These are phyloP conservation scores for Clivina fossor DNA, from an alignment of 2,888 invertebrate species.

Conservation along the genomic window DNA sequence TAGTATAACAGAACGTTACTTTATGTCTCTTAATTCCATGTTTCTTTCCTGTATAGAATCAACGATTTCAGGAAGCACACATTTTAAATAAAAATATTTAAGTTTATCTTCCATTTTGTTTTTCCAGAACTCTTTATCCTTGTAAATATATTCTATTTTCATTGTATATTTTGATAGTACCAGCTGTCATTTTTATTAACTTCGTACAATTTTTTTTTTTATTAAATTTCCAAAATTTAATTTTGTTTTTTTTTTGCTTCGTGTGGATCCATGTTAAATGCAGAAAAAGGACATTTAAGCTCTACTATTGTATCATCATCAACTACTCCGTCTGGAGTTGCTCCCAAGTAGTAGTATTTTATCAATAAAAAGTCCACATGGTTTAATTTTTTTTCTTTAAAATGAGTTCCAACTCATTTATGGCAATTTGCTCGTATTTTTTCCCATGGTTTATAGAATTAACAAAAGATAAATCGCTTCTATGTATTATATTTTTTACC, in stretches of 20 bases:
- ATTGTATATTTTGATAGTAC: conserved; percentile 7
- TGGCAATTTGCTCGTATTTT: conserved; percentile 3
- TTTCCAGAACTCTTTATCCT: no score
- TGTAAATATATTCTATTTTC: no score
- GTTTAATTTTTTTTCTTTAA: conserved; percentile 16
- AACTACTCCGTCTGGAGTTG: conserved; percentile 26
- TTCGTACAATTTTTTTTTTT: neutral
- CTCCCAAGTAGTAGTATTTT: conserved; percentile 15
- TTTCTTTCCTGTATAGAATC: no score
- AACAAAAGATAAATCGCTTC: neutral
- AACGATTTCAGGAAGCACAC: no score
- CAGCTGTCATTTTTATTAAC: neutral
- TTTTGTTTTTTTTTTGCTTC: conserved; percentile 9
- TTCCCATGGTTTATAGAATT: conserved; percentile 10
- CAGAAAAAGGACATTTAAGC: conserved; percentile 21
- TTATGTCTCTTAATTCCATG: no score
- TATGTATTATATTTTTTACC: conserved; percentile 2
- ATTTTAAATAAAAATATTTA: no score
- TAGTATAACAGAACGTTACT: no score
- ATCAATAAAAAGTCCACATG: conserved; percentile 31
- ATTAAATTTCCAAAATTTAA: neutral
- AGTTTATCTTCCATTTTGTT: no score
- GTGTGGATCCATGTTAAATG: conserved; percentile 1
- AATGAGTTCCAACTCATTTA: conserved; percentile 3
- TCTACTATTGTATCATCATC: conserved; percentile 23